These are phyloP conservation scores for Notodonta ziczac DNA, from an alignment of 2,888 invertebrate species.

Conservation along the genomic window DNA sequence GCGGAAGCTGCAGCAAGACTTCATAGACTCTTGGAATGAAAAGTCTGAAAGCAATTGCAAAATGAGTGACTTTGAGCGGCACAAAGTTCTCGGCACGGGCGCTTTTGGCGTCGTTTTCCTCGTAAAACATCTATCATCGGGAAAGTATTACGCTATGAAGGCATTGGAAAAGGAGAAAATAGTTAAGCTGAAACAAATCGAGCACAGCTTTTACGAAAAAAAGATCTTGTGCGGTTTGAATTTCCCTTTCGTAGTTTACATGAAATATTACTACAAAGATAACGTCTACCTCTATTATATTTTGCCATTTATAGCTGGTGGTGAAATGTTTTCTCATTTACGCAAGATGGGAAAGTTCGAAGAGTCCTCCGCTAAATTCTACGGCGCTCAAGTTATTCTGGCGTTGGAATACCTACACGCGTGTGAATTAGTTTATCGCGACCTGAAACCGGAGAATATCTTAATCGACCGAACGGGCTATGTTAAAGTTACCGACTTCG, in stretches of 20 bases:
- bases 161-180: constrained; percentile 94
- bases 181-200: constrained; percentile 93
- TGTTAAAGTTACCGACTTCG: constrained; percentile 95
- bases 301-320: constrained; percentile 92
- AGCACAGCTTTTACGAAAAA: constrained; percentile 95
- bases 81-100: constrained; percentile 93
- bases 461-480: constrained; percentile 92
- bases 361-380: constrained; percentile 93
- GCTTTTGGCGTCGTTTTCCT: constrained; percentile 95
- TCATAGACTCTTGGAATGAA: constrained; percentile 71
- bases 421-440: constrained; percentile 94
- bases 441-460: constrained; percentile 96
- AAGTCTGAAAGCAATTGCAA: constrained; percentile 53
- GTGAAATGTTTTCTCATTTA: constrained; percentile 93
- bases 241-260: constrained; percentile 94
- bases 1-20: constrained; percentile 64
- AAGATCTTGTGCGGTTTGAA: constrained; percentile 92
- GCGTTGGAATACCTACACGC: constrained; percentile 96
- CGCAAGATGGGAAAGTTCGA: constrained; percentile 87
- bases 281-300: constrained; percentile 93
- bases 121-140: constrained; percentile 83
- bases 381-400: constrained; percentile 94
- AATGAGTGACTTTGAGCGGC: constrained; percentile 87
- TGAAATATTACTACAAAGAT: constrained; percentile 95
- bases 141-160: constrained; percentile 93